These are phyloP conservation scores for Melitaea athalia DNA, from an alignment of 2,888 invertebrate genomes.

Conservation along the genomic window DNA sequence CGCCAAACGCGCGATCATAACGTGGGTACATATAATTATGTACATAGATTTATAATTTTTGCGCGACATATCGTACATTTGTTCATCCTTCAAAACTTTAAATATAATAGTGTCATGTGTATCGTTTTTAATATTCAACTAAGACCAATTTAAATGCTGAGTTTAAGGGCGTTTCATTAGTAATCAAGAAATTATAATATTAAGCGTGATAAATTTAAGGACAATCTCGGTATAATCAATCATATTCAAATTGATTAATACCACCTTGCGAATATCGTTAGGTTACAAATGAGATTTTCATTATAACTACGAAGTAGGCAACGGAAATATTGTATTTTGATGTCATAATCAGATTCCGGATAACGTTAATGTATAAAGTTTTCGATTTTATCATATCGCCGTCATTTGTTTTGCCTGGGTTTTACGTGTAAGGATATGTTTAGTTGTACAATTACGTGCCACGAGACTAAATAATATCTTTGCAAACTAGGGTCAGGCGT, in stretches of 20 bases:
- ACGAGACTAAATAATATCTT: conserved; percentile 29
- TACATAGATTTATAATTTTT: not conserved
- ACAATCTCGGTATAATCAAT: conserved; percentile 3
- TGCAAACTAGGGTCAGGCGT: conserved; percentile 40
- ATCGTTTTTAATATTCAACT: not conserved
- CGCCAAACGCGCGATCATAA: conserved; percentile 72
- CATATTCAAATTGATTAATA: conserved; percentile 13
- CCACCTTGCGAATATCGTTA: not conserved
- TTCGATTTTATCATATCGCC: conserved; percentile 16
- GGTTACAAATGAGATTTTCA: conserved; percentile 2
- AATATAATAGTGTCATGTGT: not conserved
- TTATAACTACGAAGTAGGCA: not conserved
- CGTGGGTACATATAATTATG: conserved; percentile 57
- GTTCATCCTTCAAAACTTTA: conserved; percentile 38
- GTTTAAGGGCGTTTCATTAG: not conserved
- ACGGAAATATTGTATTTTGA: conserved; percentile 10
- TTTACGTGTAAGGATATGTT: conserved; percentile 21
- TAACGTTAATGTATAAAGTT: conserved; percentile 9
- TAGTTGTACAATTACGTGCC: conserved; percentile 24
- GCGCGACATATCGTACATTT: conserved; percentile 23
- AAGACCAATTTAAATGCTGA: not conserved
- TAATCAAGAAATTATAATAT: conserved; percentile 7
- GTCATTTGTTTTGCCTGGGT: conserved; percentile 20
- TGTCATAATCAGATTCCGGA: conserved; percentile 14
- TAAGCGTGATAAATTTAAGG: not conserved